phyloP scores from a whole-genome alignment of 2,888 invertebrate genomes.

The Caenorhabditis sp. region DNA sequence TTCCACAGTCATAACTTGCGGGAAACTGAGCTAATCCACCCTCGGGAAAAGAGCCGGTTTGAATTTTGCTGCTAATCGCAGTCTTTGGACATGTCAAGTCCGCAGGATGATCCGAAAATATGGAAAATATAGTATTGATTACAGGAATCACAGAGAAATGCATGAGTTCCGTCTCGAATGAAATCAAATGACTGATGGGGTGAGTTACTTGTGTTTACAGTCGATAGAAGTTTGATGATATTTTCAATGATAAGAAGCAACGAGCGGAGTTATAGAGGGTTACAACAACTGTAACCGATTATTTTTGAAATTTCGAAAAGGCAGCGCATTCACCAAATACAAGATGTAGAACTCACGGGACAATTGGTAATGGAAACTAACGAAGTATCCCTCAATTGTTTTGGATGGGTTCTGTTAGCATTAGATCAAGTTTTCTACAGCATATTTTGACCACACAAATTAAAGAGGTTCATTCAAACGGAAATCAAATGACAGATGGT shows the following conservation, averaged over 20 bases:
- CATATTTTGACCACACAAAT: no score
- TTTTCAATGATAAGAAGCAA: background rate
- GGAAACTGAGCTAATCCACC: slow-evolving; percentile 1
- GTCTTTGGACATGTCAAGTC: slow-evolving; percentile 8
- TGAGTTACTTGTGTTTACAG: background rate
- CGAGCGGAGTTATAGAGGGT: background rate
- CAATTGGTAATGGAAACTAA: no score
- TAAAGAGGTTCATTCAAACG: no score
- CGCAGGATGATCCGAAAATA: background rate
- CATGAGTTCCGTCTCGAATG: background rate
- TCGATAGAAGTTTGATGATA: background rate
- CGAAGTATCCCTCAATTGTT: no score
- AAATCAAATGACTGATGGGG: background rate
- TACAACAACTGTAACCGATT: background rate
- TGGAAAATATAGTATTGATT: slow-evolving; percentile 4
- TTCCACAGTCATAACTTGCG: background rate
- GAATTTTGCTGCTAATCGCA: background rate
- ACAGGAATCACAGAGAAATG: background rate
- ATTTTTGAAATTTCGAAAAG: background rate
- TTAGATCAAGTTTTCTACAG: no score
- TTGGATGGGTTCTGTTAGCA: no score
- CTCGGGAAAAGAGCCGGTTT: background rate
- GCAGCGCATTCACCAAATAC: no score
- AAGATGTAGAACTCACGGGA: no score
- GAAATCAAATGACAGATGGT: no score